Percentiles rank a stretch among this genome's conserved stretches.
Evolutionary conservation across 2,888 invertebrate genomes (phyloP).

Genomic region (Trichogramma dendrolimi): DNA sequence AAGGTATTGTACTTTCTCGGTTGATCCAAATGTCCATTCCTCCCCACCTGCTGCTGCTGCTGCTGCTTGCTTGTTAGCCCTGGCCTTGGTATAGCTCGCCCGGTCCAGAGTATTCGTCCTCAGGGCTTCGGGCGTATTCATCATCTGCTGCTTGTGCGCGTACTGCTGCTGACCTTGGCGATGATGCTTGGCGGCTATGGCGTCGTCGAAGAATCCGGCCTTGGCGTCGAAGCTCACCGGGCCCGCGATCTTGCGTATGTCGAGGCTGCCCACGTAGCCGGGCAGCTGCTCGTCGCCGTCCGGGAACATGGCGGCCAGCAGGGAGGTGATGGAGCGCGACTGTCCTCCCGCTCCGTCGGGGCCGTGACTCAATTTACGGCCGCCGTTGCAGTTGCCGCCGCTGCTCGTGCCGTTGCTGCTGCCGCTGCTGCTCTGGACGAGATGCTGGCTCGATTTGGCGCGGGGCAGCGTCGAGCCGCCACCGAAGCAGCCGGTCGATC

Average conservation of each 20-base stretch:
- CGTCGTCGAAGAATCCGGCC: slow-evolving; percentile 32
- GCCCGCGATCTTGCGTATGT: slow-evolving; percentile 40
- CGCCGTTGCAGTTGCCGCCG: slow-evolving; percentile 32
- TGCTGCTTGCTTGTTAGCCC: background rate
- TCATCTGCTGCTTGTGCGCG: slow-evolving; percentile 15
- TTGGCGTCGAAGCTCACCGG: slow-evolving; percentile 36
- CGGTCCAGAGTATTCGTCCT: slow-evolving; percentile 47
- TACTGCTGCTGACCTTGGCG: slow-evolving; percentile 27
- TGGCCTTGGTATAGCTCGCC: slow-evolving; percentile 34
- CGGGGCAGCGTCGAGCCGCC: slow-evolving; percentile 45
- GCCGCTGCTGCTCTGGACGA: slow-evolving; percentile 40
- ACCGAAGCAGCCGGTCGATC: slow-evolving; percentile 34
- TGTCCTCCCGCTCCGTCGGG: slow-evolving; percentile 32
- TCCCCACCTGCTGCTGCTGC: slow-evolving; percentile 15
- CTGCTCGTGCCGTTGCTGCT: slow-evolving; percentile 12
- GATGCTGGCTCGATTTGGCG: slow-evolving; percentile 50
- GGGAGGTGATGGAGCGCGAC: slow-evolving; percentile 45
- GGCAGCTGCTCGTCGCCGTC: slow-evolving; percentile 45
- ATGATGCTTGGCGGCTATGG: slow-evolving; percentile 44
- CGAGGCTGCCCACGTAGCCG: slow-evolving; percentile 42
- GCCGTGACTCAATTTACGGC: slow-evolving; percentile 13
- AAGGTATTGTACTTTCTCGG: slow-evolving; percentile 40
- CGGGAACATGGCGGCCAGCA: slow-evolving; percentile 49
- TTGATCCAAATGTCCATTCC: slow-evolving; percentile 13
- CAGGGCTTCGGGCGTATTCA: slow-evolving; percentile 34